phyloP scores from a whole-genome alignment of 2,888 invertebrate genomes.

The Nomada lathburiana region DNA sequence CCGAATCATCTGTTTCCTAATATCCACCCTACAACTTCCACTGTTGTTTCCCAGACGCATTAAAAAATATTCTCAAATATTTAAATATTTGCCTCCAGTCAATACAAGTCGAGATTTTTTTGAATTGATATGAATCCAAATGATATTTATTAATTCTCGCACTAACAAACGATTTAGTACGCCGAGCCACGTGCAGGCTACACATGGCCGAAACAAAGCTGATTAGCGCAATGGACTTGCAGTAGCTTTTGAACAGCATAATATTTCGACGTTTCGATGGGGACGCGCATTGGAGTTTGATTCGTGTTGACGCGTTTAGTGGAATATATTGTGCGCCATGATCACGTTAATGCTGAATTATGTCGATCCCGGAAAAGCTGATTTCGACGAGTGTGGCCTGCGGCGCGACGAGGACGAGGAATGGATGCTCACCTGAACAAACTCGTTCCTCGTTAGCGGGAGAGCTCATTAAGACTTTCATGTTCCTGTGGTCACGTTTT shows the following conservation, averaged over 20 bases:
- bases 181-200: not conserved
- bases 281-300: conserved; percentile 48
- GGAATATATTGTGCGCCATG: conserved; percentile 37
- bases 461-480: conserved; percentile 61
- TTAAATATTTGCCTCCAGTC: not conserved
- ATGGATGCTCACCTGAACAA: conserved; percentile 55
- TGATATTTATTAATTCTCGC: conserved; percentile 22
- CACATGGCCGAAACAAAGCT: conserved; percentile 46
- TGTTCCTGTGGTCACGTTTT: conserved; percentile 60
- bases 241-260: conserved; percentile 37
- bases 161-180: conserved; percentile 15
- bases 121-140: too few relatives aligned
- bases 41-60: too few relatives aligned
- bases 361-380: conserved; percentile 42
- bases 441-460: conserved; percentile 60
- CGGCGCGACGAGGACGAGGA: conserved; percentile 18
- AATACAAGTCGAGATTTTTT: not conserved
- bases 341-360: conserved; percentile 46
- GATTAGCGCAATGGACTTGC: conserved; percentile 45
- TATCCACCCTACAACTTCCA: too few relatives aligned
- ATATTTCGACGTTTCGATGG: conserved; percentile 42
- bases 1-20: too few relatives aligned
- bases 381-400: conserved; percentile 42
- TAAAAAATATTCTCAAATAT: too few relatives aligned
- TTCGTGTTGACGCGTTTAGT: conserved; percentile 56